A percentile compares a stretch with the other conserved stretches of the same genome.
Evolutionary conservation across 2,113 vertebrate genomes (phyloP).

Genomic region (Psephotus haematonotus): DNA sequence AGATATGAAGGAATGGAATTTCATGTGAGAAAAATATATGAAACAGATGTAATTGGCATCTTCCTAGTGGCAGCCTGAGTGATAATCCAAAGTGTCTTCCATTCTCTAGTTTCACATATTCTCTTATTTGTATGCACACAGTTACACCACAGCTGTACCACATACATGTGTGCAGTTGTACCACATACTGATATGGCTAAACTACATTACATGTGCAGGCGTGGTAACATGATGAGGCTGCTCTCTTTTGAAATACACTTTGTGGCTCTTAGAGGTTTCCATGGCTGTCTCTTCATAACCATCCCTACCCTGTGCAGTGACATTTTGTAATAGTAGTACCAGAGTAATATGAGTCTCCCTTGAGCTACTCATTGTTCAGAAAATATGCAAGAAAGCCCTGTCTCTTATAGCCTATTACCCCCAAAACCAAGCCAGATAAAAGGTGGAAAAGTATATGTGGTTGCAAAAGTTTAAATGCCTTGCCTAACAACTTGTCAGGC

Average conservation of each 20-base stretch:
- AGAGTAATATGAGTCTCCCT: background rate
- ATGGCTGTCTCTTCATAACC: background rate
- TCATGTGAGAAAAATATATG: background rate
- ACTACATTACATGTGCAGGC: background rate
- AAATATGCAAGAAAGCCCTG: background rate
- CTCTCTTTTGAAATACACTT: background rate
- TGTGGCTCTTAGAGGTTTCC: background rate
- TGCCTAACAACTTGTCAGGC: background rate
- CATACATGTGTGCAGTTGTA: background rate
- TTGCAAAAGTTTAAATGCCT: background rate
- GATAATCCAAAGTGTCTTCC: background rate
- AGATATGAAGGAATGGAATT: background rate
- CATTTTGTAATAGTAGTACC: background rate
- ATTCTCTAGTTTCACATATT: background rate
- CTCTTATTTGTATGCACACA: background rate
- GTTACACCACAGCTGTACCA: background rate
- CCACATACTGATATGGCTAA: background rate
- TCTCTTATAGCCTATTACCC: background rate
- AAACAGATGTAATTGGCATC: background rate
- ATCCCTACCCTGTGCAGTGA: background rate
- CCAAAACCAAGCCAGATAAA: background rate
- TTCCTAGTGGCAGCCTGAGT: background rate
- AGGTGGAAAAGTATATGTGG: background rate
- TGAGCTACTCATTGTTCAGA: background rate
- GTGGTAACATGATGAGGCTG: background rate